These are phyloP conservation scores for Bellardia pandia DNA, from an alignment of 2,888 invertebrate species.

Conservation along the genomic window DNA sequence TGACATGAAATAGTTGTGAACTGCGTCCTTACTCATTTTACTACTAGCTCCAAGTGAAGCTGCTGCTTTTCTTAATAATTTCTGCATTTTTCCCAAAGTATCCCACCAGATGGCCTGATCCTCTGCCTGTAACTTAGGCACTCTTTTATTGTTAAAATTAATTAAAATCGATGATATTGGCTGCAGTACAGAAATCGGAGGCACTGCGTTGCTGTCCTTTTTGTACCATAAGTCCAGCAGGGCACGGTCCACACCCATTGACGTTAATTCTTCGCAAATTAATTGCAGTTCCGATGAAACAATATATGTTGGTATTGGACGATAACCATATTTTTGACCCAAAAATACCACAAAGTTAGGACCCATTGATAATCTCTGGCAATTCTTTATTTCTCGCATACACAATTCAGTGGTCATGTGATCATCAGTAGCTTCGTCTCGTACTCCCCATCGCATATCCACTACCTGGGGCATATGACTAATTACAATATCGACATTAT, in stretches of 20 bases:
- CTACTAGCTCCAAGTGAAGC: conserved; percentile 92
- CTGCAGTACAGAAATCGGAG: conserved; percentile 96
- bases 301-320: conserved; percentile 98
- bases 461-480: conserved; percentile 91
- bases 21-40: conserved; percentile 95
- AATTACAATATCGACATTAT: not conserved
- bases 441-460: conserved; percentile 99
- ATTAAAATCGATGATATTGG: conserved; percentile 98
- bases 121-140: conserved; percentile 97
- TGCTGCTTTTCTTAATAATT: conserved; percentile 95
- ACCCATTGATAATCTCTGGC: conserved; percentile 98
- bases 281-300: conserved; percentile 95
- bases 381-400: conserved; percentile 99
- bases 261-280: conserved; percentile 92
- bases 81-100: conserved; percentile 97
- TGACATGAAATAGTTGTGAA: conserved; percentile 99
- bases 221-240: conserved; percentile 97
- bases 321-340: conserved; percentile 99
- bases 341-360: conserved; percentile 99
- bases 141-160: conserved; percentile 99
- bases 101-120: conserved; percentile 99
- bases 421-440: conserved; percentile 99
- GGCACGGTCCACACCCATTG: conserved; percentile 92
- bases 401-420: conserved; percentile 99
- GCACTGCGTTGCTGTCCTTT: conserved; percentile 97